Evolutionary conservation across 2,113 vertebrate species (phyloP), one percentile per base, ranked within the genome.

Genomic region (Nesoenas mayeri): DNA sequence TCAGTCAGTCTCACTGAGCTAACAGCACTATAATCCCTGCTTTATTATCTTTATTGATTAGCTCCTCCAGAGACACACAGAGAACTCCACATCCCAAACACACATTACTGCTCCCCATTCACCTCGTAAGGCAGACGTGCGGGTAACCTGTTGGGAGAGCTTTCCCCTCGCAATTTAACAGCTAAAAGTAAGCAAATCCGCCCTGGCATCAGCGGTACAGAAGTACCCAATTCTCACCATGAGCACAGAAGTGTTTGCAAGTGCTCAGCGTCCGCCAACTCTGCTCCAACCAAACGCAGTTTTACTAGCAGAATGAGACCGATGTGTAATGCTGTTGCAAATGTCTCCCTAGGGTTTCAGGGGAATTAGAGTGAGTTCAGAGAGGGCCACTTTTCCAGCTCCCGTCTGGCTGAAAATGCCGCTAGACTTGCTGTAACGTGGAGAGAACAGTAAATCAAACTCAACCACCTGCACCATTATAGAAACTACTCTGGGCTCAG

Each of bases 321-420:
- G 79, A 94, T 81, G 92, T 73, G 31, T 28, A 36, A 48, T 3
- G 54, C 1, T 8, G 65, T 5, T 54, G 89, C 87, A 91, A 88
- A 97, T 65, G 80, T 85, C 87, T 91, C 93, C 94, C 89, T 61
- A 7, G 89, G 87, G 91, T 86, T 92, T n/a, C 44, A 38, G 80
- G 50, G 81, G 95, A 95, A 96, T 95, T 60, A 86, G 65, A 95
- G 44, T 0, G 24, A 95, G 87, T 42, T 96, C 87, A 89, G 89
- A 36, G 53, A 87, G 51, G 84, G 81, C 66, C 40, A 54, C 70
- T 85, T 84, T 57, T 66, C 84, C 84, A 61, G 89, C 77, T 90
- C 95, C 93, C 86, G 66, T 42, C 84, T 38, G 91, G 94, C 51
- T 83, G 61, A 77, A 32, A 86, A 40, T 0, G 19, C 66, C 9